Conservation (phyloP, 2,888 invertebrate genomes). For the Epistrophella euchroma region DNA sequence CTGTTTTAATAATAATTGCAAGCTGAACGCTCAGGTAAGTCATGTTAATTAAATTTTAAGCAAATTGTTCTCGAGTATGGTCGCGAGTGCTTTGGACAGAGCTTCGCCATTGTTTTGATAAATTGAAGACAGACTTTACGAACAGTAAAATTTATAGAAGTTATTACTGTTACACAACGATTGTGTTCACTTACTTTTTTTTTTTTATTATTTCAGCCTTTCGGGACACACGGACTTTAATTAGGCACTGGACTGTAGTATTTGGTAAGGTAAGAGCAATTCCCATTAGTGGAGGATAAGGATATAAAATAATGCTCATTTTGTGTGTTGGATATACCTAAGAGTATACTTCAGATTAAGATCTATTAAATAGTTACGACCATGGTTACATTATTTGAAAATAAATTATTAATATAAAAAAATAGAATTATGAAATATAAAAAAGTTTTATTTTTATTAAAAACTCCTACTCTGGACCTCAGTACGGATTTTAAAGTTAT, state of each 20-base stretch:
- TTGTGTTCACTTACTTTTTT: conserved; percentile 32
- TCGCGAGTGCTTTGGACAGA: conserved; percentile 59
- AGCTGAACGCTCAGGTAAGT: conserved; percentile 60
- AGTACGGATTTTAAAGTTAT: no score
- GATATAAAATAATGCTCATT: conserved; percentile 18
- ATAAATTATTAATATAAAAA: no score
- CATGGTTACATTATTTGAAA: no score
- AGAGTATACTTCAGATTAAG: no score
- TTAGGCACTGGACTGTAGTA: conserved; percentile 19
- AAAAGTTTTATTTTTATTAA: no score
- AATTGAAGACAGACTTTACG: conserved; percentile 48
- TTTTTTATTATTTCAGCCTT: neutral
- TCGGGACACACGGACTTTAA: neutral
- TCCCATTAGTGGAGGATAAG: conserved; percentile 20
- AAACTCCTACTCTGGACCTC: no score
- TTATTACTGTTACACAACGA: conserved; percentile 47
- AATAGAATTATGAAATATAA: no score
- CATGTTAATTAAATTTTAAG: conserved; percentile 72
- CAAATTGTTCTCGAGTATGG: conserved; percentile 60
- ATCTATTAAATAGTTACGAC: no score
- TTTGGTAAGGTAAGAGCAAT: conserved; percentile 33
- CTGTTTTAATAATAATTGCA: conserved; percentile 67
- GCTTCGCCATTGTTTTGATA: conserved; percentile 60
- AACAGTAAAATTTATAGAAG: conserved; percentile 55
- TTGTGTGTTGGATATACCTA: neutral